Percentiles rank a stretch among this genome's conserved stretches.
These are phyloP conservation scores for Lophius americanus DNA, from an alignment of 2,797 vertebrate genomes.

Conservation along the genomic window DNA sequence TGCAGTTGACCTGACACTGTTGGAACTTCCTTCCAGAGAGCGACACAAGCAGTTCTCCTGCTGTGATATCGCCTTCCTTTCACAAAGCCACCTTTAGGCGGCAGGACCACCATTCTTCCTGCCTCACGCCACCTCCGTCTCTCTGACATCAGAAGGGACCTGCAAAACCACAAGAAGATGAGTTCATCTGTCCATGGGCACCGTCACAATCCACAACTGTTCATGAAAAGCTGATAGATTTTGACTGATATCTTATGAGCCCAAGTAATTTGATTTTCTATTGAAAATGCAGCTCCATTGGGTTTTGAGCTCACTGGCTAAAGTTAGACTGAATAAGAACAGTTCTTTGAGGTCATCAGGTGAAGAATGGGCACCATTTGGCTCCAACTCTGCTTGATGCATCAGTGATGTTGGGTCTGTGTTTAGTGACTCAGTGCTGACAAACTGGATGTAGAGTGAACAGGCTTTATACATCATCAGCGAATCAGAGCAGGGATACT, in stretches of 20 bases:
- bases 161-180: constrained; percentile 41
- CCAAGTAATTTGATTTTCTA: too few species aligned
- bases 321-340: too few species aligned
- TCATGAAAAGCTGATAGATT: too few species aligned
- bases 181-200: neutral
- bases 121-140: constrained; percentile 47
- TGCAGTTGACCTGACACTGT: neutral
- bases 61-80: constrained; percentile 67
- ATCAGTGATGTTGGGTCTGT: too few species aligned
- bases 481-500: constrained; percentile 23
- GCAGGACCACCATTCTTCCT: neutral
- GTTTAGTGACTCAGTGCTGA: too few species aligned
- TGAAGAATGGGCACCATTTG: too few species aligned
- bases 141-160: constrained; percentile 31
- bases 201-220: neutral
- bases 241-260: too few species aligned
- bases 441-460: too few species aligned
- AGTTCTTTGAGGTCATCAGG: too few species aligned
- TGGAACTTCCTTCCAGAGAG: constrained; percentile 5
- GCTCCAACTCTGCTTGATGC: neutral
- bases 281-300: too few species aligned
- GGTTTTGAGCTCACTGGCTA: too few species aligned
- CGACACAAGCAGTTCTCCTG: constrained; percentile 79
- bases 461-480: too few species aligned
- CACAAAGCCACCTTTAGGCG: constrained; percentile 45